Evolutionary conservation across 2,888 invertebrate genomes (phyloP), one percentile per base, ranked within the genome.

Genomic region (Xanthostigma xanthostigma): DNA sequence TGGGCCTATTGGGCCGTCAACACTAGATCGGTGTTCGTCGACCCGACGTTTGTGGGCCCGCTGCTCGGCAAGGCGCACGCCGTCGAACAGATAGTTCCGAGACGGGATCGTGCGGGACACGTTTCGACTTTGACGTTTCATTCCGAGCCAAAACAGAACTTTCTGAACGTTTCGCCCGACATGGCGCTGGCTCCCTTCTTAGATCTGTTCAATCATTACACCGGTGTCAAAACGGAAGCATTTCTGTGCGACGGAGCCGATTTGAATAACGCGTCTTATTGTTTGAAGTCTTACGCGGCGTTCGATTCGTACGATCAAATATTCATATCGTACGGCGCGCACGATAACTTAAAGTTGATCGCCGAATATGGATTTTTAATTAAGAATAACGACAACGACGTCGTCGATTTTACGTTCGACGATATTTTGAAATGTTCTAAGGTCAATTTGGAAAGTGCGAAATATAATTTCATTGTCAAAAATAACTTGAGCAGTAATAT

Each of bases 141-240:
- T 27, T 27, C 27, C 6, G 27, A 56, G 57, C 41, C 36, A n/a
- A 42, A 42, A 3, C 9, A 8, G 9, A 35, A 53, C 3, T 52
- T 74, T 35, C 64, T 81, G 50, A 67, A 64, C 53, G 81, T 80
- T 62, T 72, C 73, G 55, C 75, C 78, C 33, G 73, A 73, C 54
- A 73, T 81, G 66, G 91, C 90, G 6, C 65, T 94, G 44, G 90
- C 88, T 52, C 94, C 94, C 0, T 89, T 83, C 63, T 70, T 94
- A 51, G 94, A 94, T 65, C 77, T 94, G 69, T 84, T 94, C 53
- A 94, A 94, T 70, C 94, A 94, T 62, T 80, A 82, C 48, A 72
- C 75, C 51, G 60, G 66, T 48, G 78, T 78, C 4, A 67, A 68
- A 52, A 82, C 83, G 2, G 60, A 64, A 34, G 73, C 73, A 1